Evolutionary conservation across 2,797 vertebrate species (phyloP).

Genomic region (Podargus strigoides): DNA sequence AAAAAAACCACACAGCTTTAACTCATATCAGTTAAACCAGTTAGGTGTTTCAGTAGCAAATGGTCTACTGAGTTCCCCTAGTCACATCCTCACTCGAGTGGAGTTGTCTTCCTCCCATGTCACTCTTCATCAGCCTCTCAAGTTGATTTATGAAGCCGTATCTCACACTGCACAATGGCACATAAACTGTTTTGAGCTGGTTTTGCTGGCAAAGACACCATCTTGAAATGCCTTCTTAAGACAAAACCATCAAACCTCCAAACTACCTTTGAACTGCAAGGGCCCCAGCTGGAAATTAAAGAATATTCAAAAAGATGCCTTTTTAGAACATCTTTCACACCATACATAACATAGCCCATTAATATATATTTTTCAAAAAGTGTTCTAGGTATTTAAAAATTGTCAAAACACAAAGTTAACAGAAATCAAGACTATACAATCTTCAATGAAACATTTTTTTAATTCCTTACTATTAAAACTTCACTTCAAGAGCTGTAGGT

Average conservation of each 20-base stretch:
- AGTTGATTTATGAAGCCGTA: accelerated
- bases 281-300: neutral
- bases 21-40: neutral
- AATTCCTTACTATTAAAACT: neutral
- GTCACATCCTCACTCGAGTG: neutral
- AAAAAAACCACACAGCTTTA: neutral
- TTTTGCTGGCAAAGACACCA: neutral
- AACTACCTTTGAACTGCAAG: neutral
- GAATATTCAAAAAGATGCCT: neutral
- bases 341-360: neutral
- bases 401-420: neutral
- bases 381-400: neutral
- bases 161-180: neutral
- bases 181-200: neutral
- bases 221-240: neutral
- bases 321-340: neutral
- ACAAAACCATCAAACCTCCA: neutral
- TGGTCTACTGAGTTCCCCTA: neutral
- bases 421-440: neutral
- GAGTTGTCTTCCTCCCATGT: neutral
- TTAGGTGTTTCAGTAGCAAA: neutral
- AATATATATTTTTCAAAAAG: neutral
- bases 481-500: neutral
- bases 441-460: neutral
- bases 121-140: neutral